Evolutionary conservation across 2,113 vertebrate species (phyloP).

Genomic region (Isichthys henryi): DNA sequence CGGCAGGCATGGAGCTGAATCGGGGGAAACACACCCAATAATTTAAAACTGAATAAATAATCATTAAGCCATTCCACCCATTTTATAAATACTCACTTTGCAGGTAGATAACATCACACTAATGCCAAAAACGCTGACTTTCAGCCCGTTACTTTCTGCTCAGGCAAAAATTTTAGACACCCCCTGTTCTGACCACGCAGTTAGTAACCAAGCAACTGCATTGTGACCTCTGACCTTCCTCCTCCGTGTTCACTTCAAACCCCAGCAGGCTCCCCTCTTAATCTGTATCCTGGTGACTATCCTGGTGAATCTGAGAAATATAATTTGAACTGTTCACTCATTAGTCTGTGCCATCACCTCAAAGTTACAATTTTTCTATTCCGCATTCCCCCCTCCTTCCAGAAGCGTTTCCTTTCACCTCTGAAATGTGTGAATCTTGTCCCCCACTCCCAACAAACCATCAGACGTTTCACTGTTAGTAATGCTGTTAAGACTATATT

Average conservation of each 20-base stretch:
- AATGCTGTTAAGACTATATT: neutral
- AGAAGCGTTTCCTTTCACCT: neutral
- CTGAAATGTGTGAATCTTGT: neutral
- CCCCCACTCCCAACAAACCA: neutral
- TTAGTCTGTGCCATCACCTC: slow-evolving; percentile 2
- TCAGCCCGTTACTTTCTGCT: neutral
- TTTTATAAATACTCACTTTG: neutral
- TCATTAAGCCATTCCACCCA: neutral
- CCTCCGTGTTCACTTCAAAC: neutral
- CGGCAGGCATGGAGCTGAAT: neutral
- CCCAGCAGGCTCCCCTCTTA: neutral
- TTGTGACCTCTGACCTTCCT: neutral
- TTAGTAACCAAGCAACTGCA: slow-evolving; percentile 1
- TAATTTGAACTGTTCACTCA: slow-evolving; percentile 2
- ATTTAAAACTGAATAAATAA: neutral
- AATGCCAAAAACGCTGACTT: neutral
- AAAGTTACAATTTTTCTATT: neutral
- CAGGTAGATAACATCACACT: neutral
- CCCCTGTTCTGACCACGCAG: neutral
- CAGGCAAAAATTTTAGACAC: neutral
- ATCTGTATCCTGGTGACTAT: neutral
- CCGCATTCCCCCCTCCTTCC: neutral
- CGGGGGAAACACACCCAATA: neutral
- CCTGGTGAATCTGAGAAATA: neutral
- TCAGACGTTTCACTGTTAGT: neutral